Evolutionary conservation across 2,797 vertebrate genomes (phyloP).

Genomic region (Poeciliopsis presidionis): DNA sequence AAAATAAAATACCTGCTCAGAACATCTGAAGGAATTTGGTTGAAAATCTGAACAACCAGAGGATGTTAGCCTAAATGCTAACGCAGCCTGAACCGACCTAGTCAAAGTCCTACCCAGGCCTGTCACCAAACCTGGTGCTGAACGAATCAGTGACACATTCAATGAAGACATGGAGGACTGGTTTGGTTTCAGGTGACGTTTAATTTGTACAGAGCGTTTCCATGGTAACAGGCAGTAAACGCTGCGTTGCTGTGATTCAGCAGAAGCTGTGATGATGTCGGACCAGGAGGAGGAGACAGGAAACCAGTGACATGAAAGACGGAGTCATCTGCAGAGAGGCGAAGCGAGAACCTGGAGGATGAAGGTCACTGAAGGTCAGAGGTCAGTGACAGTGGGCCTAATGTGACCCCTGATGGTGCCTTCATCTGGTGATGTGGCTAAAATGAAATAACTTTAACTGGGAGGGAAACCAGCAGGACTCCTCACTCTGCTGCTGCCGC

Average conservation of each 20-base stretch:
- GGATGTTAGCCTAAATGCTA: too few species aligned
- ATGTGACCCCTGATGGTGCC: neutral
- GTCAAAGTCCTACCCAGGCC: too few species aligned
- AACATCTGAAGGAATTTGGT: too few species aligned
- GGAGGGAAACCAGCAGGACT: neutral
- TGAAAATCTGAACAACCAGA: too few species aligned
- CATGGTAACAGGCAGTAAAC: neutral
- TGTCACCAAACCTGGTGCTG: too few species aligned
- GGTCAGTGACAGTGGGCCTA: neutral
- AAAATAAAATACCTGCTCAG: too few species aligned
- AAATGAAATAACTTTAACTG: neutral
- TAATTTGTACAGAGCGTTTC: neutral
- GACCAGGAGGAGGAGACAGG: neutral
- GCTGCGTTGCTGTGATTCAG: too few species aligned
- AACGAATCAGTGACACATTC: neutral
- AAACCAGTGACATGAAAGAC: neutral
- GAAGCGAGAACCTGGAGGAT: neutral
- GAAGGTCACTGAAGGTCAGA: neutral
- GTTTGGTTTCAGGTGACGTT: neutral
- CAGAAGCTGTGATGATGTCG: neutral
- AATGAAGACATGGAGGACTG: neutral
- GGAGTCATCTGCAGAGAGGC: neutral
- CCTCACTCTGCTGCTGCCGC: slow-evolving; percentile 2
- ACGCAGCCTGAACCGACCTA: too few species aligned
- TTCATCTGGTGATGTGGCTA: neutral